Base-by-base conservation (phyloP, 92 coral and sea anemone genomes). In the Zoanthus sociatus region DNA sequence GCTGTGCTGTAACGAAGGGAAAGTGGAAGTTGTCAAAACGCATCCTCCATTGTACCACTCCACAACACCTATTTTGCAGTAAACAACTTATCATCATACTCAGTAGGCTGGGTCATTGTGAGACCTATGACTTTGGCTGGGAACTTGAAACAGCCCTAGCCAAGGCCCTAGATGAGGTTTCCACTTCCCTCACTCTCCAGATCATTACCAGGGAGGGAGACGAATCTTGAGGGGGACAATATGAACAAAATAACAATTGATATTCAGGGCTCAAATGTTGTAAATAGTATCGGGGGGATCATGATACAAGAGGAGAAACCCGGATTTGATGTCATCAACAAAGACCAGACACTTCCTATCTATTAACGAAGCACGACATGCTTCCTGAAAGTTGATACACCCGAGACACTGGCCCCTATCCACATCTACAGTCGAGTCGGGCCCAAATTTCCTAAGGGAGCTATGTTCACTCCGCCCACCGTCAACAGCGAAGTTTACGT, bases 101-200 rank as follows among this genome's bases (percentile, higher is more conserved):
- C 61, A 78, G 78, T 69, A 89, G 90, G 78, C 78, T 92, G 66
- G 92, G 92, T 48, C 92, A 92, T 46, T 92, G 83, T 51, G 94
- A 84, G 30, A 88, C 88, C 21, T 88, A 92, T 15, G 88, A 85
- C 90, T 76, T 89, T 66, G 78, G 88, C 54, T 72, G 89, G 21
- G 91, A 89, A 73, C 26, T 92, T 17, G 92, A 89, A 83, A 92
- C 91, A 3, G 90, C 92, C 47, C 44, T 89, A 45, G 84, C 91
- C 4, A 92, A 89, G 89, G 90, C 90, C 68, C 78, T 92, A 20
- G 87, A 92, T 76, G 92, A 81, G 48, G 88, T 82, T 47, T 86
- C 86, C 50, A 26, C 26, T 26, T 26, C 26, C 50, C 92, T 86
- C 3, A 92, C 90, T 30, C 88, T 92, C 73, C 74, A 86, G 77